Percentiles rank a stretch among this genome's conserved stretches.
Evolutionary conservation across 2,113 vertebrate species (phyloP).

Genomic region (Pseudolaguvia tuberculata): DNA sequence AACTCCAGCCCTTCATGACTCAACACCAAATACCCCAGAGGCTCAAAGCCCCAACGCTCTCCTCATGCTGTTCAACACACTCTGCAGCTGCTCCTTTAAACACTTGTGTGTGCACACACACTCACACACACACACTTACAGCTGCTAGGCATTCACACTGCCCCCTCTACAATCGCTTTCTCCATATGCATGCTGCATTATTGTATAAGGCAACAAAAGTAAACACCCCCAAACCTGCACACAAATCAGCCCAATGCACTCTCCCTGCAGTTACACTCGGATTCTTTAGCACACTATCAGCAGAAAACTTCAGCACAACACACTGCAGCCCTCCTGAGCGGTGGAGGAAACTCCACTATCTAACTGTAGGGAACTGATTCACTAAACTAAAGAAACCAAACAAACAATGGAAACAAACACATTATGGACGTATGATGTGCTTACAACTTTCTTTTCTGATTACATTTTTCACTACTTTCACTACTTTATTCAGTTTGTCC

Average conservation of each 20-base stretch:
- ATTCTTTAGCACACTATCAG: not conserved
- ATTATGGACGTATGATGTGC: not conserved
- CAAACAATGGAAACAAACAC: not conserved
- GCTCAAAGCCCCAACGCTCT: constrained; percentile 34
- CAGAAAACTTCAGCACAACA: not conserved
- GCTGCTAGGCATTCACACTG: constrained; percentile 52
- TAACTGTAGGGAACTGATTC: constrained; percentile 16
- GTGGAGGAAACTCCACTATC: constrained; percentile 26
- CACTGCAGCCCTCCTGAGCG: not conserved
- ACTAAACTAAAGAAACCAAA: constrained; percentile 13
- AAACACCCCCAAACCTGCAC: not conserved
- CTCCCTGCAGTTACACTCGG: not conserved
- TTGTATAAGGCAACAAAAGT: constrained; percentile 15
- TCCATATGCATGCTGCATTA: constrained; percentile 14
- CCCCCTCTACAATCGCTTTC: constrained; percentile 31
- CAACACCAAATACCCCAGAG: constrained; percentile 55
- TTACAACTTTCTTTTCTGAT: not conserved
- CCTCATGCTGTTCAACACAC: constrained; percentile 51
- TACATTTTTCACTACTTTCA: not conserved
- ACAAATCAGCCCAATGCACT: not conserved
- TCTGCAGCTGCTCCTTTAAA: constrained; percentile 63
- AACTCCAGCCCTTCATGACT: constrained; percentile 50
- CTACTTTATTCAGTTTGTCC: no score
- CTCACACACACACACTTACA: constrained; percentile 49
- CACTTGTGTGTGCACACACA: constrained; percentile 37